These are phyloP conservation scores for Eptatretus atami DNA, from an alignment of 2,797 vertebrate species.

Conservation along the genomic window DNA sequence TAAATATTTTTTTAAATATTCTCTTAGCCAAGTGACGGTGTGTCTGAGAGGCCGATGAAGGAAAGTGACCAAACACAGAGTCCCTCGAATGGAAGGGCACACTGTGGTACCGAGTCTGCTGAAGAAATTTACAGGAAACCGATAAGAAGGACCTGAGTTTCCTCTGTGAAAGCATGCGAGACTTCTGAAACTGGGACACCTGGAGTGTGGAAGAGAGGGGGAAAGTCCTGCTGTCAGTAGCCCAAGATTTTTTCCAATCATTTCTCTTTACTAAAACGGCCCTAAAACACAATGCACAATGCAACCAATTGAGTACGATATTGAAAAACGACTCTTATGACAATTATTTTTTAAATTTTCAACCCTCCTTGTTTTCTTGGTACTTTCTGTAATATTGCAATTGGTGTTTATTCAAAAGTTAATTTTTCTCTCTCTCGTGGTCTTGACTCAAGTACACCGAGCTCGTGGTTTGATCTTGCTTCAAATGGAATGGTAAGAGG, in stretches of 20 bases:
- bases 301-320: constrained; percentile 64
- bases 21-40: too few species aligned
- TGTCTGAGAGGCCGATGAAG: too few species aligned
- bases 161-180: constrained; percentile 13
- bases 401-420: background rate
- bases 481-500: too few species aligned
- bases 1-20: too few species aligned
- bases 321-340: too few species aligned
- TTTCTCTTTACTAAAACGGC: constrained; percentile 86
- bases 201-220: constrained; percentile 88
- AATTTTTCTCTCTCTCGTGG: background rate
- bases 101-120: too few species aligned
- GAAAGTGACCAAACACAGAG: too few species aligned
- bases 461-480: constrained; percentile 6
- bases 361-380: background rate
- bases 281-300: constrained; percentile 98
- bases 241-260: constrained; percentile 97
- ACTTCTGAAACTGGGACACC: constrained; percentile 31
- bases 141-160: background rate
- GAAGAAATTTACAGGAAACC: too few species aligned
- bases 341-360: background rate
- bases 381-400: background rate
- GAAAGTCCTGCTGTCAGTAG: constrained; percentile 72
- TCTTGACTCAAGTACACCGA: constrained; percentile 1
- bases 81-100: too few species aligned